Evolutionary conservation across 2,797 vertebrate species (phyloP).

Genomic region (Tokudaia tokunoshimensis): DNA sequence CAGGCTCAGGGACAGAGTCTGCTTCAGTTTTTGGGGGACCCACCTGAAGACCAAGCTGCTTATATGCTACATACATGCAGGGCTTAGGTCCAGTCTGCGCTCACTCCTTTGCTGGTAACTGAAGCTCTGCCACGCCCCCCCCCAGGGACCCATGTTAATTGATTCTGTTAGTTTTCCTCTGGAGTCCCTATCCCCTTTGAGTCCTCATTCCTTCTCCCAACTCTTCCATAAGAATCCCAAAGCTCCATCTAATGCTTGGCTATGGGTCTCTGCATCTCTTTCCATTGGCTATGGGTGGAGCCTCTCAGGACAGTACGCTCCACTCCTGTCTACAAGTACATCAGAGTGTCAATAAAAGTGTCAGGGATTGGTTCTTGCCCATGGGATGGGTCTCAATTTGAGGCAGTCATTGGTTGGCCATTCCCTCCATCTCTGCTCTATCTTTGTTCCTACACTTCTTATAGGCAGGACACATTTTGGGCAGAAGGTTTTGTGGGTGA

Average conservation of each 20-base stretch:
- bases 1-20: background rate
- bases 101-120: background rate
- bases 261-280: background rate
- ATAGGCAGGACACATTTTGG: background rate
- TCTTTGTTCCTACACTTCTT: background rate
- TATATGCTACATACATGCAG: background rate
- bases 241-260: background rate
- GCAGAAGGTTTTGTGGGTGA: background rate
- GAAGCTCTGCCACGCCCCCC: background rate
- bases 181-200: background rate
- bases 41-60: background rate
- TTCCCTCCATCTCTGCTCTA: background rate
- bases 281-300: background rate
- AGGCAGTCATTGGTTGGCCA: background rate
- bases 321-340: background rate
- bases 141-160: background rate
- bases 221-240: background rate
- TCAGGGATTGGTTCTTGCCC: background rate
- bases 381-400: background rate
- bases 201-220: background rate
- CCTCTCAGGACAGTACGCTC: background rate
- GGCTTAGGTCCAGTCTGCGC: background rate
- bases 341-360: background rate
- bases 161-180: background rate
- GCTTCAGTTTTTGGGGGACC: background rate